A percentile compares a stretch with the other conserved stretches of the same genome.
These are phyloP conservation scores for Anser brachyrhynchus DNA, from an alignment of 2,113 vertebrate genomes.

Conservation along the genomic window DNA sequence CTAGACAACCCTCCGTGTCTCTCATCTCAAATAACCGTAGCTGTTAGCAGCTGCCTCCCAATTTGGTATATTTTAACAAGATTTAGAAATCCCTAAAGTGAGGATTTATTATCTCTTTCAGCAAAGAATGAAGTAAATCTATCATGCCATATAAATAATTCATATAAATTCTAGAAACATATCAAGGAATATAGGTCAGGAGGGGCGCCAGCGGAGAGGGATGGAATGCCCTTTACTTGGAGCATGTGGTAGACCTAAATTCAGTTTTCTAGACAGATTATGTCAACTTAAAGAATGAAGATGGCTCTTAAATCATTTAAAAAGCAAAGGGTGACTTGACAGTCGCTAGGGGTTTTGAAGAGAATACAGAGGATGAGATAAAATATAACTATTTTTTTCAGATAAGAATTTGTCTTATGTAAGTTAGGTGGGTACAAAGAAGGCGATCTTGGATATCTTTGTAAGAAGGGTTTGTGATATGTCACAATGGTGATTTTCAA, in stretches of 20 bases:
- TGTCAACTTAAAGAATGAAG: background rate
- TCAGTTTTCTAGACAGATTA: background rate
- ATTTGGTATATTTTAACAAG: slow-evolving; percentile 12
- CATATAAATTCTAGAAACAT: background rate
- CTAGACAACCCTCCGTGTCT: background rate
- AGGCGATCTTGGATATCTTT: background rate
- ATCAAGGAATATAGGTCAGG: slow-evolving; percentile 21
- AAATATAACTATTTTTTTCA: background rate
- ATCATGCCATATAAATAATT: slow-evolving; percentile 37
- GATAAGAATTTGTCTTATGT: background rate
- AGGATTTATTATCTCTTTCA: slow-evolving; percentile 11
- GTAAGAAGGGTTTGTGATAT: background rate
- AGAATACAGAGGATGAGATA: background rate
- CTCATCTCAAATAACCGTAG: background rate
- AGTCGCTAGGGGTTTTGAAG: background rate
- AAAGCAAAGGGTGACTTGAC: background rate
- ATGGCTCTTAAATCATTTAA: background rate
- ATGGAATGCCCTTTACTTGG: background rate
- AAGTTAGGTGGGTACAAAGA: background rate
- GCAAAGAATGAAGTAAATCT: background rate
- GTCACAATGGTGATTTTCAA: background rate
- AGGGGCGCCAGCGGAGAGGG: background rate
- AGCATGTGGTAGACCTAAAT: background rate
- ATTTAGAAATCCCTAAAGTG: slow-evolving; percentile 29
- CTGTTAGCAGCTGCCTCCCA: background rate